A percentile compares a stretch with the other conserved stretches of the same genome.
These are phyloP conservation scores for Drosophila baimaii DNA, from an alignment of 1,140 invertebrate species.

Conservation along the genomic window DNA sequence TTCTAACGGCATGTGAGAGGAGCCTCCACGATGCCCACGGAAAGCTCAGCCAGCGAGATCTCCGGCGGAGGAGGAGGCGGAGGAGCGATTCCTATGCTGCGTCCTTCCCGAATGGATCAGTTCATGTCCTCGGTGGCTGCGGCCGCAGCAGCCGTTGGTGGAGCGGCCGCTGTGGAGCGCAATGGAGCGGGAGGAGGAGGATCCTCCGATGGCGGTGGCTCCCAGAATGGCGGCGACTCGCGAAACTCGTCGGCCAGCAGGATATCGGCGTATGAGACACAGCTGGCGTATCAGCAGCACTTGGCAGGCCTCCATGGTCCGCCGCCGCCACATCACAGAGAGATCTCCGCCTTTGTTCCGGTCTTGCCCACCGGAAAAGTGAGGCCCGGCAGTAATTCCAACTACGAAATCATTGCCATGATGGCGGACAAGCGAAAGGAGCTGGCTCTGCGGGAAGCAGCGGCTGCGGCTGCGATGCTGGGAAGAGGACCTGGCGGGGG, in stretches of 20 bases:
- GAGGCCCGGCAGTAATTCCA: conserved; percentile 85
- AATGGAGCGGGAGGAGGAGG: conserved; percentile 30
- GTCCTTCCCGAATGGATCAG: conserved; percentile 86
- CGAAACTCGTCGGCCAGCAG: conserved; percentile 85
- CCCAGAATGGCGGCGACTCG: conserved; percentile 85
- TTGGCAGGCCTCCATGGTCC: conserved; percentile 84
- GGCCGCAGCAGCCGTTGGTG: conserved; percentile 45
- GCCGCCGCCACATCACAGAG: conserved; percentile 86
- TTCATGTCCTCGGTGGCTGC: conserved; percentile 85
- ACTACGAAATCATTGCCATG: conserved; percentile 92
- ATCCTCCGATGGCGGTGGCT: conserved; percentile 44
- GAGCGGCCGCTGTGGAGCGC: conserved; percentile 29
- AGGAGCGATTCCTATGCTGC: conserved; percentile 76
- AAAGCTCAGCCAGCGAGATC: conserved; percentile 67
- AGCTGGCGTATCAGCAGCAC: conserved; percentile 89
- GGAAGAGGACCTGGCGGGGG: conserved; percentile 78
- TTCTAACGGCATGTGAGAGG: conserved; percentile 71
- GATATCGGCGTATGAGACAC: conserved; percentile 86
- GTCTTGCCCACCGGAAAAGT: conserved; percentile 90
- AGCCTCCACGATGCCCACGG: conserved; percentile 75
- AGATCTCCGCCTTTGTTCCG: conserved; percentile 92
- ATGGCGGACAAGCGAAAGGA: conserved; percentile 94
- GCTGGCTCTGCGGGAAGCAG: conserved; percentile 88
- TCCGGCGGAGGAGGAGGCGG: conserved; percentile 60
- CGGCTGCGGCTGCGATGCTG: conserved; percentile 86